Percentiles rank a stretch among this genome's conserved stretches.
Conservation (phyloP, 2,888 invertebrate species). For the Nemotelus nigrinus region DNA sequence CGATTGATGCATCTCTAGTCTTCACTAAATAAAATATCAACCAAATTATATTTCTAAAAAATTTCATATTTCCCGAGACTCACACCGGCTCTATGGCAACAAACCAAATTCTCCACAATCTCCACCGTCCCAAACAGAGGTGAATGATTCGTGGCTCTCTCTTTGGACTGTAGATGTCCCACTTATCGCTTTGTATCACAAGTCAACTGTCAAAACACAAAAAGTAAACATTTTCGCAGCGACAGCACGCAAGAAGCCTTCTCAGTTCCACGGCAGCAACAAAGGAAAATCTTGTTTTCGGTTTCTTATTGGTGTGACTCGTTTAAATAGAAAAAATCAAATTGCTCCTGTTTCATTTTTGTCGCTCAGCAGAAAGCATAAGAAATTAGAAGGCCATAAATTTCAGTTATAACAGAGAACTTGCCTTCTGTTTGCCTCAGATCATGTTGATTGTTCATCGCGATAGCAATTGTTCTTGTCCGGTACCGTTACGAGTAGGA, state of each 20-base stretch:
- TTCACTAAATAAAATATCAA: too few species aligned
- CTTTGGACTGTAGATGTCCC: neutral
- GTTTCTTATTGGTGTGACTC: neutral
- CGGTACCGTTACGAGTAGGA: conserved; percentile 31
- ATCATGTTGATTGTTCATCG: conserved; percentile 39
- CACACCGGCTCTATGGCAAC: too few species aligned
- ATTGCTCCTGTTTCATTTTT: neutral
- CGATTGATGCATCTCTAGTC: too few species aligned
- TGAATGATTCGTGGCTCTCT: neutral
- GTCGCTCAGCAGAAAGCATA: neutral
- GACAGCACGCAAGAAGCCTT: neutral
- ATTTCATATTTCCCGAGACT: too few species aligned
- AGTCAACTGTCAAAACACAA: neutral
- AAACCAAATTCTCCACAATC: too few species aligned
- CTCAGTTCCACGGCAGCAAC: neutral
- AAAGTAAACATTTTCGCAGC: conserved; percentile 13
- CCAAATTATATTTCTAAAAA: too few species aligned
- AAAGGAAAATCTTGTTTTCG: conserved; percentile 3
- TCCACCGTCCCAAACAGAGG: neutral
- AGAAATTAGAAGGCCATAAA: conserved; percentile 16
- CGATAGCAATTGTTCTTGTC: conserved; percentile 30
- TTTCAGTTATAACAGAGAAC: conserved; percentile 12
- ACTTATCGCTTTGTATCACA: neutral
- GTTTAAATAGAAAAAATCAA: conserved; percentile 2
- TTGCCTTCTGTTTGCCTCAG: conserved; percentile 10